These are phyloP conservation scores for Coluber constrictor DNA, from an alignment of 2,797 vertebrate species.

Conservation along the genomic window DNA sequence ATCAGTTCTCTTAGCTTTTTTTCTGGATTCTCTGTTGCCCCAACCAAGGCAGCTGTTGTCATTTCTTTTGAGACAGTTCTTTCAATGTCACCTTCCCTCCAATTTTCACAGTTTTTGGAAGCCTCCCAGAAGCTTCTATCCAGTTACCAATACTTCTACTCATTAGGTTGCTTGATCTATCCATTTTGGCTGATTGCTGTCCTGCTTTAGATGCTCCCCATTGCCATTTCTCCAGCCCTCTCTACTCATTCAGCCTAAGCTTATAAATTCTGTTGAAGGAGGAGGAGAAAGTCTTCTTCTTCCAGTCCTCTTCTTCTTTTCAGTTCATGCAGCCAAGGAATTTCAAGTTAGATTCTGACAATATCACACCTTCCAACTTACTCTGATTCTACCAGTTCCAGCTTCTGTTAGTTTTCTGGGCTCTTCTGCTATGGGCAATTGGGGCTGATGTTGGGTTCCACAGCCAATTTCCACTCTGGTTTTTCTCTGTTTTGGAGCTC, in stretches of 20 bases:
- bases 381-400: background rate
- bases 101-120: background rate
- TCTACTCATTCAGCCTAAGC: background rate
- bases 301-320: background rate
- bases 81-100: background rate
- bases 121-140: background rate
- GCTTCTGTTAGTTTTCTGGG: background rate
- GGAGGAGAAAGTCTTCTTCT: background rate
- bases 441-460: background rate
- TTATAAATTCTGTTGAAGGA: background rate
- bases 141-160: background rate
- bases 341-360: background rate
- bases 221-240: background rate
- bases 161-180: background rate
- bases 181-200: background rate
- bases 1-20: background rate
- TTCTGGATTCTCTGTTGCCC: background rate
- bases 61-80: background rate
- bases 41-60: background rate
- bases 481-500: background rate
- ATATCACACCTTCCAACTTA: background rate
- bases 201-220: background rate
- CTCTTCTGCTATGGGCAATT: background rate
- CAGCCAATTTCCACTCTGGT: background rate
- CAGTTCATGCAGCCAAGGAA: background rate